These are phyloP conservation scores for Crambe crambe DNA, from an alignment of 37 sponge, comb jelly and placozoan genomes.

Conservation along the genomic window DNA sequence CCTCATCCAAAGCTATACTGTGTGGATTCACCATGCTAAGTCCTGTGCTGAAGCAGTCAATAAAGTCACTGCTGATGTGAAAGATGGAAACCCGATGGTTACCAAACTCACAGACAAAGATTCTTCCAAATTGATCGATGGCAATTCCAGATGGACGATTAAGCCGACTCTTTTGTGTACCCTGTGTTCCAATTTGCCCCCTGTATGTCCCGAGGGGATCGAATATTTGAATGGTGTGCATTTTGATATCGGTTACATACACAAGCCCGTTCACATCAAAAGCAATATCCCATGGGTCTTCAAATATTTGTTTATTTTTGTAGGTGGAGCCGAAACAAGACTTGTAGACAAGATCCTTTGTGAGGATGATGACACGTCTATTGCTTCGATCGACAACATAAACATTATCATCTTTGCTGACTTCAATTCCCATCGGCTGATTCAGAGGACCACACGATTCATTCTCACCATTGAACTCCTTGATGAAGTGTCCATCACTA, in stretches of 20 bases:
- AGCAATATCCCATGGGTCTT: conserved; percentile 64
- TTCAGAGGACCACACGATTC: conserved; percentile 18
- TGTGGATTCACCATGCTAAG: conserved; percentile 63
- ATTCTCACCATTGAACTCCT: conserved; percentile 24
- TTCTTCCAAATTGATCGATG: conserved; percentile 41
- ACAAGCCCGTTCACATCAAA: conserved; percentile 39
- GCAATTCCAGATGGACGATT: conserved; percentile 61
- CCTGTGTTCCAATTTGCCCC: conserved; percentile 52
- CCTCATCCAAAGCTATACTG: conserved; percentile 43
- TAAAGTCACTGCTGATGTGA: conserved; percentile 54
- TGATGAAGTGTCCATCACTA: conserved; percentile 32
- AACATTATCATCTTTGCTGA: conserved; percentile 19
- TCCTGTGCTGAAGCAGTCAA: conserved; percentile 67
- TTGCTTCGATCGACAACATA: conserved; percentile 66
- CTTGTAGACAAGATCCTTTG: conserved; percentile 17
- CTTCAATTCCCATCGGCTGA: conserved; percentile 37
- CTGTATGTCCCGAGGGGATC: conserved; percentile 29
- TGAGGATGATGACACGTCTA: conserved; percentile 38
- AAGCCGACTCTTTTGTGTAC: conserved; percentile 58
- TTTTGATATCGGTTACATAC: conserved; percentile 57
- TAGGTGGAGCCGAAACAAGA: conserved; percentile 25
- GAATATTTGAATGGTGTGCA: conserved; percentile 46
- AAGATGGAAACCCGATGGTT: conserved; percentile 65
- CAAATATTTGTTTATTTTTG: neutral
- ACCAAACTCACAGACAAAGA: conserved; percentile 61